Evolutionary conservation across 2,797 vertebrate species (phyloP).

Genomic region (Philypnodon macrostomus): DNA sequence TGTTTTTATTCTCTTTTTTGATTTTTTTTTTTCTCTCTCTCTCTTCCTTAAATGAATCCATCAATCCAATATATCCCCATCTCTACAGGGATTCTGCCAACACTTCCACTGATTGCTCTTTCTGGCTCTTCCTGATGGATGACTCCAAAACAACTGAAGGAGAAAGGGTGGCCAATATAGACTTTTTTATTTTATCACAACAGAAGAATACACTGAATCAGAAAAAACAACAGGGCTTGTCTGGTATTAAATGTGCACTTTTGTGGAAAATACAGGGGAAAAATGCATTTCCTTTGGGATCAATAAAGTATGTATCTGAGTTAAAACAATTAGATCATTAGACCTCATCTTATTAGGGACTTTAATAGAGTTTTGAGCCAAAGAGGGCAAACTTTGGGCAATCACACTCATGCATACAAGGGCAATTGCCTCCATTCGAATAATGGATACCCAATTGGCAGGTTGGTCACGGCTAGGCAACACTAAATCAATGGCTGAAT

Average conservation of each 20-base stretch:
- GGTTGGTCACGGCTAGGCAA: neutral
- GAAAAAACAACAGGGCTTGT: neutral
- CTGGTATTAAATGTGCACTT: no score
- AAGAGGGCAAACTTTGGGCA: no score
- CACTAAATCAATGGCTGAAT: slow-evolving; percentile 27
- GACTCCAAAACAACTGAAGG: slow-evolving; percentile 56
- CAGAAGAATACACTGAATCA: slow-evolving; percentile 8
- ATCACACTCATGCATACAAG: no score
- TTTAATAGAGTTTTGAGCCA: no score
- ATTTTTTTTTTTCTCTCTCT: slow-evolving; percentile 36
- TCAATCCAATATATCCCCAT: slow-evolving; percentile 63
- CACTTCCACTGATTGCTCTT: slow-evolving; percentile 49
- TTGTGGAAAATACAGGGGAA: no score
- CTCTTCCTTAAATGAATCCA: slow-evolving; percentile 64
- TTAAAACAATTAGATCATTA: no score
- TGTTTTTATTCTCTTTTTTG: slow-evolving; percentile 28
- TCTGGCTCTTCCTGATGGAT: slow-evolving; percentile 63
- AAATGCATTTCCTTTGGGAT: no score
- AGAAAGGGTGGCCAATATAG: slow-evolving; percentile 1
- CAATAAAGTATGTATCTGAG: no score
- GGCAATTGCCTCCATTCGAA: neutral
- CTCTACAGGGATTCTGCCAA: slow-evolving; percentile 59
- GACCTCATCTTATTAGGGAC: no score
- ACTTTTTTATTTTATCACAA: slow-evolving; percentile 19
- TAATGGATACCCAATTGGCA: neutral